phyloP scores from a whole-genome alignment of 2,113 vertebrate species.

The Edolisoma coerulescens region DNA sequence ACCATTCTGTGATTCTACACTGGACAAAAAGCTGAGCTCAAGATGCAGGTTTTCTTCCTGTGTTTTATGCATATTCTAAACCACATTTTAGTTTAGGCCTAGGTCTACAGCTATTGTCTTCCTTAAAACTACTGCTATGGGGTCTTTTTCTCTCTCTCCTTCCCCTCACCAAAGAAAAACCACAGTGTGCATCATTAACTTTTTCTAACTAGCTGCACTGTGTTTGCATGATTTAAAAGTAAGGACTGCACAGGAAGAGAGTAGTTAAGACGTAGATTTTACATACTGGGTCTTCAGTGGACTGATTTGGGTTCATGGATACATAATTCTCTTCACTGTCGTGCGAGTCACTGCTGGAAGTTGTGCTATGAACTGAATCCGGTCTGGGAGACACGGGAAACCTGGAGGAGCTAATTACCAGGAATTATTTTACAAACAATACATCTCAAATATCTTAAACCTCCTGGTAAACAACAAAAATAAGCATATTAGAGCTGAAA shows the following conservation, averaged over 20 bases:
- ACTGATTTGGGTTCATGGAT: conserved; percentile 91
- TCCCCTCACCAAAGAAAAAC: neutral
- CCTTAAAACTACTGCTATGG: neutral
- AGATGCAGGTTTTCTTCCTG: neutral
- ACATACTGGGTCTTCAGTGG: conserved; percentile 94
- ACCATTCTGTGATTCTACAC: neutral
- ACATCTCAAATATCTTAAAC: neutral
- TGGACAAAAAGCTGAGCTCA: neutral
- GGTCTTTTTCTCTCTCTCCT: neutral
- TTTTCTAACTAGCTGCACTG: neutral
- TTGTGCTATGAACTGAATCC: conserved; percentile 94
- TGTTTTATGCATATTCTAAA: neutral
- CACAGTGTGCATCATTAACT: neutral
- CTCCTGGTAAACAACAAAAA: conserved; percentile 38
- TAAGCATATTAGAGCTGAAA: neutral
- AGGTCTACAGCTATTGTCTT: neutral
- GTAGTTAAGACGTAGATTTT: conserved; percentile 66
- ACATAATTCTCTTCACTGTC: conserved; percentile 98
- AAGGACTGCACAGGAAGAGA: conserved; percentile 50
- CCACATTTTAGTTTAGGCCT: neutral
- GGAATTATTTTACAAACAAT: conserved; percentile 73
- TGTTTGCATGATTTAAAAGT: conserved; percentile 1
- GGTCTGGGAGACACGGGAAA: conserved; percentile 90
- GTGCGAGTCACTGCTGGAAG: conserved; percentile 97
- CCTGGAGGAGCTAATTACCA: conserved; percentile 91